These are phyloP conservation scores for Acanthornis magna DNA, from an alignment of 2,797 vertebrate species.

Conservation along the genomic window DNA sequence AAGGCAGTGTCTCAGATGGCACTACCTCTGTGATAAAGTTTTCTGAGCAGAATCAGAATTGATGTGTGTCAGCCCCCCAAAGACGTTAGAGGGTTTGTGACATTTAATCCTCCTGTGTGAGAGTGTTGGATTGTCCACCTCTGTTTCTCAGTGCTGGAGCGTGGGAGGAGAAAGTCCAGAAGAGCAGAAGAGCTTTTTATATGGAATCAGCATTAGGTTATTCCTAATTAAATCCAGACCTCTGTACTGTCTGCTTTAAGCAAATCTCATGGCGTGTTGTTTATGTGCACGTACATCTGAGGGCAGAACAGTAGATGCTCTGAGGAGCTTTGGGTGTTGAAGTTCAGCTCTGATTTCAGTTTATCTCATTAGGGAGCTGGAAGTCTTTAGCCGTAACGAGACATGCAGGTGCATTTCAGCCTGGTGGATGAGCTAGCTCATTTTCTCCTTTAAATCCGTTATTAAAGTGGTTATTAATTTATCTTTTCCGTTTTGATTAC, in stretches of 20 bases:
- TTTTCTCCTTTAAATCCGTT: not conserved
- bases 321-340: not conserved
- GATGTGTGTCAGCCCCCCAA: not conserved
- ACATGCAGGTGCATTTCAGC: not conserved
- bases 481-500: not conserved
- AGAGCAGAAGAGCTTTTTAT: not conserved
- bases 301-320: not conserved
- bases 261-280: not conserved
- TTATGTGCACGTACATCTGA: not conserved
- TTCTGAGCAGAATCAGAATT: not conserved
- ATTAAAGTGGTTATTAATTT: not conserved
- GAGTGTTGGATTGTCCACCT: not conserved
- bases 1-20: not conserved
- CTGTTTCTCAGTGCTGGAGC: not conserved
- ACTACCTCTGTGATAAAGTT: not conserved
- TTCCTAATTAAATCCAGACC: not conserved
- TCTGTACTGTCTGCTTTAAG: not conserved
- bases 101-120: not conserved
- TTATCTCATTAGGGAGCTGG: not conserved
- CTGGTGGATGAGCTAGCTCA: not conserved
- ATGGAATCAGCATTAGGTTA: not conserved
- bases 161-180: not conserved
- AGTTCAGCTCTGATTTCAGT: not conserved
- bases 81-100: not conserved
- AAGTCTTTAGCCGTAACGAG: not conserved